phyloP scores from a whole-genome alignment of 2,888 invertebrate species.

The Drosophila subsilvestris region DNA sequence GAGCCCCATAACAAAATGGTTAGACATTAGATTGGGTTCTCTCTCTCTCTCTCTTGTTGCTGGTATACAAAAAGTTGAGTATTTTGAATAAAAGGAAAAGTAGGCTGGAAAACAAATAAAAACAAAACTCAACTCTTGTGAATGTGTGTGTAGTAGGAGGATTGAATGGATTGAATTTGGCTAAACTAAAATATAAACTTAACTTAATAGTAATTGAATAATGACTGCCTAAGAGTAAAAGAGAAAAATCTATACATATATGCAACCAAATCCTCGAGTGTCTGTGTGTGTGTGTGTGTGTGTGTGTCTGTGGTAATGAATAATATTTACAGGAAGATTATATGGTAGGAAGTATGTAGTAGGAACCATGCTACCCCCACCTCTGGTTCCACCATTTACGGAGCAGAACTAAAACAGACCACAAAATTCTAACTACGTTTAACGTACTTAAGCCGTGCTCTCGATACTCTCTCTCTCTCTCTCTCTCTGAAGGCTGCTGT shows the following conservation, averaged over 20 bases:
- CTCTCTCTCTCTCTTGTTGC: slow-evolving; percentile 18
- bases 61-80: slow-evolving; percentile 35
- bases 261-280: slow-evolving; percentile 3
- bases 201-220: slow-evolving; percentile 53
- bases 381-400: background rate
- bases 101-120: background rate
- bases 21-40: slow-evolving; percentile 35
- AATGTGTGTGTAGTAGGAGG: slow-evolving; percentile 20
- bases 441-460: slow-evolving; percentile 75
- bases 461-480: slow-evolving; percentile 19
- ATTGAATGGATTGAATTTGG: slow-evolving; percentile 38
- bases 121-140: slow-evolving; percentile 1
- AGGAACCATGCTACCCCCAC: background rate
- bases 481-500: slow-evolving; percentile 55
- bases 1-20: slow-evolving; percentile 51
- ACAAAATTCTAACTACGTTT: slow-evolving; percentile 61
- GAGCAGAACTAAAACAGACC: slow-evolving; percentile 21
- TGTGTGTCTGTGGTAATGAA: slow-evolving; percentile 1
- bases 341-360: slow-evolving; percentile 12
- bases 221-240: slow-evolving; percentile 62
- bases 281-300: background rate
- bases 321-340: slow-evolving; percentile 33
- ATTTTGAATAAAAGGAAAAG: slow-evolving; percentile 21
- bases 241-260: slow-evolving; percentile 5
- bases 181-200: slow-evolving; percentile 46